Evolutionary conservation across 2,797 vertebrate genomes (phyloP).

Genomic region (Tangara arthus): DNA sequence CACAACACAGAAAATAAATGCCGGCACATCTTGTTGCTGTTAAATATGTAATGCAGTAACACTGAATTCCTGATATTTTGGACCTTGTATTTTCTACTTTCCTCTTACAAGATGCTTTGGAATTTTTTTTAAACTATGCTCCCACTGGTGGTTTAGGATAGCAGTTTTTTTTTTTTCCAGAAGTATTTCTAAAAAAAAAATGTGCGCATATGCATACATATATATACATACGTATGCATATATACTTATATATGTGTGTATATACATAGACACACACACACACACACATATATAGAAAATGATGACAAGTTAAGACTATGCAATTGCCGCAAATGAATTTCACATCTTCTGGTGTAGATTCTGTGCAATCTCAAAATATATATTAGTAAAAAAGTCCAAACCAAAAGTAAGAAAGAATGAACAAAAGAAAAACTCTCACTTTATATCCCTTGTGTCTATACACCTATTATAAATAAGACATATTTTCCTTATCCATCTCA

Average conservation of each 20-base stretch:
- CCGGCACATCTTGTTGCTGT: conserved; percentile 58
- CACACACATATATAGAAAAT: not conserved
- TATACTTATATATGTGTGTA: not conserved
- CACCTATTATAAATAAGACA: conserved; percentile 90
- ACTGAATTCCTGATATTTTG: conserved; percentile 49
- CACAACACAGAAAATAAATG: conserved; percentile 61
- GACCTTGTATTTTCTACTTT: conserved; percentile 62
- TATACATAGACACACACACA: not conserved
- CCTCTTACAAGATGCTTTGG: conserved; percentile 60
- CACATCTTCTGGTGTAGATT: conserved; percentile 87
- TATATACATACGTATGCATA: not conserved
- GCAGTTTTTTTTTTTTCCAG: conserved; percentile 30
- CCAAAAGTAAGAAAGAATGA: conserved; percentile 57
- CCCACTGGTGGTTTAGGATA: conserved; percentile 73
- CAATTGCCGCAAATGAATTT: conserved; percentile 68
- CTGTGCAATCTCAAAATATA: conserved; percentile 91
- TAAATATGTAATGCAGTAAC: conserved; percentile 34
- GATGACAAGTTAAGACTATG: conserved; percentile 71
- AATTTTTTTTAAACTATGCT: conserved; percentile 65
- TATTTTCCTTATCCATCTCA: conserved; percentile 76
- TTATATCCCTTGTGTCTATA: conserved; percentile 87
- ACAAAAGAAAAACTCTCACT: conserved; percentile 71
- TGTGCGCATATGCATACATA: not conserved
- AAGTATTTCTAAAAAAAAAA: not conserved
- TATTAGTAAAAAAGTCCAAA: conserved; percentile 81